Percentiles rank a stretch among this genome's conserved stretches.
Evolutionary conservation across 2,797 vertebrate species (phyloP).

Genomic region (Dicrostonyx torquatus): DNA sequence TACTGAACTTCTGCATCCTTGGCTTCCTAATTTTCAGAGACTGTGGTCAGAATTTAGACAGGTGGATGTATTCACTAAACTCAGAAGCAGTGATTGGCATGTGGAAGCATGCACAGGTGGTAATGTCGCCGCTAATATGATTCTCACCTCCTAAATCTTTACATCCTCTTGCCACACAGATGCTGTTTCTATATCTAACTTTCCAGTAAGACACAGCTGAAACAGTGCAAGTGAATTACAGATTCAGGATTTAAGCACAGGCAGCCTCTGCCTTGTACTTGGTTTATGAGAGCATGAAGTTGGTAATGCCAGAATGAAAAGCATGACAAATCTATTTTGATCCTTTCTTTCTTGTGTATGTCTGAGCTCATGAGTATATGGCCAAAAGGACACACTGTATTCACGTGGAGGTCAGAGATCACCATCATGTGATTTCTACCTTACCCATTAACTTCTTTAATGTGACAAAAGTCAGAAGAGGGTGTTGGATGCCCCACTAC

Average conservation of each 20-base stretch:
- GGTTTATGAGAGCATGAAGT: background rate
- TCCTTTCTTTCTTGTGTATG: background rate
- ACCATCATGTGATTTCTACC: background rate
- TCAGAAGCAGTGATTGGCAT: background rate
- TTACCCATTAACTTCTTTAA: background rate
- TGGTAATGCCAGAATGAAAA: background rate
- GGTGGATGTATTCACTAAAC: background rate
- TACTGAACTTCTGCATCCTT: background rate
- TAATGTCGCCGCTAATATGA: background rate
- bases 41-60: background rate
- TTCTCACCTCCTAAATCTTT: background rate
- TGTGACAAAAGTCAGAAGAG: too few species aligned
- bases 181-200: background rate
- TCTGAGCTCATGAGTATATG: background rate
- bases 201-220: background rate
- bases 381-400: background rate
- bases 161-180: background rate
- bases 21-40: background rate
- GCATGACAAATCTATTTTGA: background rate
- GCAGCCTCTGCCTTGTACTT: background rate
- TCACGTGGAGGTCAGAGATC: background rate
- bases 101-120: background rate
- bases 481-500: background rate
- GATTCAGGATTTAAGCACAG: background rate
- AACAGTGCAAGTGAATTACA: background rate